phyloP scores from a whole-genome alignment of 2,888 invertebrate genomes.

The Drosophila pseudotakahashii region DNA sequence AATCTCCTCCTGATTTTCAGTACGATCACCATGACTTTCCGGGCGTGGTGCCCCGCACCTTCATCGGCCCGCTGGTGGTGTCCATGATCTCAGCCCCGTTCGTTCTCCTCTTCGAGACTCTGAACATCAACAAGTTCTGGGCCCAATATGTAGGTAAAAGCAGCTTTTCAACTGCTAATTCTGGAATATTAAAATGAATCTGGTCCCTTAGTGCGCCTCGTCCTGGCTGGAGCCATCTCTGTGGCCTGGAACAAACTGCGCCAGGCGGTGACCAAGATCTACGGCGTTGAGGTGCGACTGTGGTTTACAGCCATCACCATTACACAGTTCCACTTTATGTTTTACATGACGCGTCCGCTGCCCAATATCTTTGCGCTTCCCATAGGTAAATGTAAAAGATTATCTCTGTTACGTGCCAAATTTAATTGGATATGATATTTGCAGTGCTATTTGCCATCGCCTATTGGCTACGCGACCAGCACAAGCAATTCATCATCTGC shows the following conservation, averaged over 20 bases:
- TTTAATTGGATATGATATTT: slow-evolving; percentile 77
- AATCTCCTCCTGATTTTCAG: slow-evolving; percentile 85
- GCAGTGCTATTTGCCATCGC: slow-evolving; percentile 93
- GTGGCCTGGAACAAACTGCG: slow-evolving; percentile 90
- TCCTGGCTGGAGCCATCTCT: slow-evolving; percentile 91
- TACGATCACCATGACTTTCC: slow-evolving; percentile 99
- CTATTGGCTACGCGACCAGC: slow-evolving; percentile 92
- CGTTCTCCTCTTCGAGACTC: slow-evolving; percentile 87
- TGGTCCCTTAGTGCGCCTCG: slow-evolving; percentile 90
- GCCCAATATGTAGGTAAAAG: slow-evolving; percentile 93
- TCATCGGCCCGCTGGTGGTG: slow-evolving; percentile 94
- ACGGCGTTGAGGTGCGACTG: slow-evolving; percentile 90
- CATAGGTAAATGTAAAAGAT: slow-evolving; percentile 88
- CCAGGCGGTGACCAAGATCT: slow-evolving; percentile 90
- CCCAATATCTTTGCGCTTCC: slow-evolving; percentile 98
- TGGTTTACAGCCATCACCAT: slow-evolving; percentile 94
- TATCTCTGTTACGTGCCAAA: fast-evolving
- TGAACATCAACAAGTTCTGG: slow-evolving; percentile 92
- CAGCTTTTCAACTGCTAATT: not conserved
- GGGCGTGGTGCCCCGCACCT: slow-evolving; percentile 98
- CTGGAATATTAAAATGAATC: not conserved
- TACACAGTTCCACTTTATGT: slow-evolving; percentile 99
- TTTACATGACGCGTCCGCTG: slow-evolving; percentile 96
- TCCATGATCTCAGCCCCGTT: slow-evolving; percentile 92
- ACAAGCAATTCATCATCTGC: slow-evolving; percentile 90